These are phyloP conservation scores for Arge pagana DNA, from an alignment of 2,888 invertebrate genomes.

Conservation along the genomic window DNA sequence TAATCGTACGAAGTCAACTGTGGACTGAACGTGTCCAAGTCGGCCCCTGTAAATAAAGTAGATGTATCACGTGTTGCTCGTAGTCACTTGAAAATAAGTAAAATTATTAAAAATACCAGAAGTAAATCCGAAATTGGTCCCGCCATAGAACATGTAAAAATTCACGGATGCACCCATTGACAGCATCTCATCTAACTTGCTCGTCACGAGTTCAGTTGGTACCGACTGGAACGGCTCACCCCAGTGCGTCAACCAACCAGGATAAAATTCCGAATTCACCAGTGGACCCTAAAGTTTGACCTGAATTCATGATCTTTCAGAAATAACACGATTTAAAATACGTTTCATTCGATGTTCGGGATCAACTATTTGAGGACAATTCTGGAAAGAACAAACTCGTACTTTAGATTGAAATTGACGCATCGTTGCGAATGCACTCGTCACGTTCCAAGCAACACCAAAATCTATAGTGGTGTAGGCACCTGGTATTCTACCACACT, in stretches of 20 bases:
- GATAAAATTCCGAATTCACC: conserved; percentile 90
- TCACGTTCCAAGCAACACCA: conserved; percentile 59
- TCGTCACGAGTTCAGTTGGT: conserved; percentile 57
- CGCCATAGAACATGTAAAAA: conserved; percentile 92
- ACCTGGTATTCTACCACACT: conserved; percentile 71
- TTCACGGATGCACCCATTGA: conserved; percentile 69
- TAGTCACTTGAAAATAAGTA: no score
- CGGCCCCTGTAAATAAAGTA: conserved; percentile 50
- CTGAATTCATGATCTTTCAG: no score
- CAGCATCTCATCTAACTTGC: conserved; percentile 48
- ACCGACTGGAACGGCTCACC: conserved; percentile 68
- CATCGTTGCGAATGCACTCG: conserved; percentile 57
- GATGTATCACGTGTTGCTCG: no score
- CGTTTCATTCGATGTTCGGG: no score
- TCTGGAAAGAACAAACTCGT: conserved; percentile 29
- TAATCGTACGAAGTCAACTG: conserved; percentile 90
- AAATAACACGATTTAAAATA: no score
- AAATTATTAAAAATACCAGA: conserved; percentile 40
- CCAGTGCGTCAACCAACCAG: conserved; percentile 94
- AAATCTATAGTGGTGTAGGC: conserved; percentile 81
- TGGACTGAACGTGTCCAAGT: no score
- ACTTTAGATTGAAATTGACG: conserved; percentile 60
- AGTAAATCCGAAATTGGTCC: conserved; percentile 81
- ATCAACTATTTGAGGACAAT: no score
- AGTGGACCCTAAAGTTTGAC: conserved; percentile 85